These are phyloP conservation scores for Spisula subtruncata DNA, from an alignment of 2,888 invertebrate species.

Conservation along the genomic window DNA sequence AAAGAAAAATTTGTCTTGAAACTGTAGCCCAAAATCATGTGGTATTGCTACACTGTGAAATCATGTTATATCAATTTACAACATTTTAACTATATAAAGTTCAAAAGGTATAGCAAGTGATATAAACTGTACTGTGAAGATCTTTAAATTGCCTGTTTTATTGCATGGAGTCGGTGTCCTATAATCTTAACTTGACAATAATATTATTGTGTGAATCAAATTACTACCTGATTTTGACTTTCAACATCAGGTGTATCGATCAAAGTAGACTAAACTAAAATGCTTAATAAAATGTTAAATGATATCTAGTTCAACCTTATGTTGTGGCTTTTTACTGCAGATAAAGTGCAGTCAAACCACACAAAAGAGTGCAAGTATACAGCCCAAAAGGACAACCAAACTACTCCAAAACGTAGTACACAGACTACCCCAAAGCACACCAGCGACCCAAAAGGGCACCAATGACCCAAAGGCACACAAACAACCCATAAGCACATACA, in stretches of 20 bases:
- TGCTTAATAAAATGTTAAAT: too few species aligned
- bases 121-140: not conserved
- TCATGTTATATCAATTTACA: slow-evolving; percentile 10
- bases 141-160: not conserved
- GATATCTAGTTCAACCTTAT: not conserved
- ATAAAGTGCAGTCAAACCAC: not conserved
- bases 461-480: not conserved
- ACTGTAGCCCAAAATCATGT: too few species aligned
- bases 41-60: too few species aligned
- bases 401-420: too few species aligned
- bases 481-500: too few species aligned
- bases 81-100: not conserved
- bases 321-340: not conserved
- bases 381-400: not conserved
- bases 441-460: not conserved
- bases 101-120: slow-evolving; percentile 28
- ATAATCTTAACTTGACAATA: not conserved
- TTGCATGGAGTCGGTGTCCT: not conserved
- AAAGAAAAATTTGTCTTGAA: too few species aligned
- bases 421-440: not conserved
- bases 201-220: not conserved
- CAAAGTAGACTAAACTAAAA: not conserved
- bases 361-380: not conserved
- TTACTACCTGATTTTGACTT: not conserved
- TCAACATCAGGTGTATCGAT: not conserved